Evolutionary conservation across 2,113 vertebrate species (phyloP), one percentile per base, ranked within the genome.

Genomic region (Pelecanus crispus): DNA sequence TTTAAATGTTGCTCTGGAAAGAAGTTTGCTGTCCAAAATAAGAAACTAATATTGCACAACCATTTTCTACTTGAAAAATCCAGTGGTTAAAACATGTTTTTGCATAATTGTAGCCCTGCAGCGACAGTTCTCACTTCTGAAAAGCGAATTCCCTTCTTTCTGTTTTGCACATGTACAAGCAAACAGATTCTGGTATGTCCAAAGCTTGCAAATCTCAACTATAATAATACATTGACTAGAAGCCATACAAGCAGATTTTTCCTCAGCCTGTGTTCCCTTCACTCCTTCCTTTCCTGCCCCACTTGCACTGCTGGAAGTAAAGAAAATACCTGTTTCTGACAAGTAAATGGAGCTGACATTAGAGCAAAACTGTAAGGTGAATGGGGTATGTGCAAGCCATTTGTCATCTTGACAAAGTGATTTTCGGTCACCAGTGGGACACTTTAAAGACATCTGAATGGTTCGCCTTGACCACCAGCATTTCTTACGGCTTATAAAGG

Each of bases 391-490:
- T 5, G 3, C 47, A 94, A 94, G 66, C 82, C 91, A 98, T 98
- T 98, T 97, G 97, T 98, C 97, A 97, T 98, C 94, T 90, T 98
- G 97, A 98, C 97, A 97, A 97, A 98, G 92, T 90, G 95, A 98
- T 97, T 97, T 97, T 96, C 74, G 36, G 96, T 97, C 97, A 97
- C 96, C 95, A 66, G 88, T 95, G 95, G 97, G 97, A 97, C 95
- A 94, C 81, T 95, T 96, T 94, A 97, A 97, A 98, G 97, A 97
- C 96, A 98, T 97, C 92, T 97, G 95, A 94, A 97, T 36, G 34
- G 89, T 81, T 97, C 95, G 96, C 96, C 91, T 97, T 65, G 79
- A 97, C 97, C 98, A 97, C 95, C 86, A 95, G 96, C 95, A 91
- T 97, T 95, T 97, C 96, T 94, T 68, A 87, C 58, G 50, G 94